Evolutionary conservation across 1,140 invertebrate species (phyloP).

Genomic region (Pogonomyrmex barbatus): DNA sequence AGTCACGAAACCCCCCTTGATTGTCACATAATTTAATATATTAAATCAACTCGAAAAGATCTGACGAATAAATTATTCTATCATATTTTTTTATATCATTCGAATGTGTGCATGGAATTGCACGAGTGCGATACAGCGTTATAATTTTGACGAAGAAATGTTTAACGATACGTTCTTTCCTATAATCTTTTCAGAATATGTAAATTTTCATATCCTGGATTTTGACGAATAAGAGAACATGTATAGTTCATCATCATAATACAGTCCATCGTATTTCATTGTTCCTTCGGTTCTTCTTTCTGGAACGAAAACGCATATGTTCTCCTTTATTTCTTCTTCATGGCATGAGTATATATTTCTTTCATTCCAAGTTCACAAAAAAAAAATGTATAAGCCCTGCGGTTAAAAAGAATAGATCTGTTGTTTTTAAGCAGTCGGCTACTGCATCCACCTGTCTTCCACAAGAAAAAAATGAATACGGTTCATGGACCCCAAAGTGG

Average conservation of each 20-base stretch:
- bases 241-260: neutral
- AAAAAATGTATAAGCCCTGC: conserved; percentile 14
- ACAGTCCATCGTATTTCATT: neutral
- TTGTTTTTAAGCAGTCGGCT: conserved; percentile 9
- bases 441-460: conserved; percentile 34
- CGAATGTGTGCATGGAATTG: neutral
- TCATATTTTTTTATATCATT: neutral
- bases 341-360: conserved; percentile 14
- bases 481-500: conserved; percentile 40
- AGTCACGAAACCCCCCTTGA: neutral
- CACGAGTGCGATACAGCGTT: neutral
- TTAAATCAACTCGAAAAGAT: conserved; percentile 3
- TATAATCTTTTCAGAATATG: neutral
- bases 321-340: neutral
- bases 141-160: neutral
- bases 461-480: conserved; percentile 22
- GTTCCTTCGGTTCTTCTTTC: neutral
- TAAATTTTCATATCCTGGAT: neutral
- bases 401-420: conserved; percentile 34
- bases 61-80: neutral
- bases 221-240: neutral
- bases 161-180: neutral
- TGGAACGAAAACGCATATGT: neutral
- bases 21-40: neutral
- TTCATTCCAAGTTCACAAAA: conserved; percentile 29